Base-by-base conservation (phyloP, 2,113 vertebrate species). In the Petaurus breviceps region DNA sequence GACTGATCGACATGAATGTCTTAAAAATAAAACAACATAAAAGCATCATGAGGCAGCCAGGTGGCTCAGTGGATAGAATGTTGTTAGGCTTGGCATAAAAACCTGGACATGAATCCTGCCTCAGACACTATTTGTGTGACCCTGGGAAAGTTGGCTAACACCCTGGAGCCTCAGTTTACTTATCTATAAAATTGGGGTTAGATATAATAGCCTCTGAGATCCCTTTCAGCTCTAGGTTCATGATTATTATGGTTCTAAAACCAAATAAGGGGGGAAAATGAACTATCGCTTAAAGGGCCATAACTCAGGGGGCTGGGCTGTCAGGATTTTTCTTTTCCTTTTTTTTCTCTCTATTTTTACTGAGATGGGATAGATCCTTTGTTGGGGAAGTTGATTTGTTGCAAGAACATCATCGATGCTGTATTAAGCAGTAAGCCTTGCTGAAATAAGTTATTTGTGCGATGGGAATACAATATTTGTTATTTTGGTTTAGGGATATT, bases 381-480 rank as follows among this genome's bases (percentile, higher is more conserved):
- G n/a, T 84, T 84, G 68, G 37, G 16, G n/a, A 84, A 84, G 68
- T 43, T 84, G 37, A 43, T 84, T 43, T 84, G 68, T 23, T 84
- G n/a, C 6, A 43, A 22, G 19, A 43, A 84, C 14, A 16, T 84
- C 37, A 43, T 37, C 43, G n/a, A 84, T 43, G 43, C 68, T 84
- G 37, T 84, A 84, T 84, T 84, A 84, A 24, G 90, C 49, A 90
- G 47, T 11, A 49, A 84, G 31, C 4, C n/a, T 90, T 26, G 50
- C 91, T 93, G 90, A 93, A 97, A 94, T 92, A 8, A 90, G 92
- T 93, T 92, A 57, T 94, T 25, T 68, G 11, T 93, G 93, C 97
- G 90, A 77, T 24, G 91, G 77, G 96, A 97, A 96, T 94, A 91
- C 0, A 91, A 77, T 92, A 92, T 23, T 0, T 97, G 1, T 19